phyloP scores from a whole-genome alignment of 1,140 invertebrate species.

The Ylistrum balloti region DNA sequence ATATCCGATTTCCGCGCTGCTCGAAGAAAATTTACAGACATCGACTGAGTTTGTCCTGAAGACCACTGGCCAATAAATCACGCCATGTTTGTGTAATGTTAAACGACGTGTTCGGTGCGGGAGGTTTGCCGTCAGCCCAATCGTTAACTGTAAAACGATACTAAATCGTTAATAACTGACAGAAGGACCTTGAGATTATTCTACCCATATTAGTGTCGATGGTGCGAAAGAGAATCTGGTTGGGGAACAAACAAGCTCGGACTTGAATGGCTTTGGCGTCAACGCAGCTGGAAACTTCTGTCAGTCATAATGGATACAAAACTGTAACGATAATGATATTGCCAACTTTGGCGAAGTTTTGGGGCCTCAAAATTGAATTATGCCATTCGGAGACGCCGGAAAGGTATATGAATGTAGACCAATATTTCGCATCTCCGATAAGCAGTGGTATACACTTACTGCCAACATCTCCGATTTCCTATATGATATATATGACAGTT shows the following conservation, averaged over 20 bases:
- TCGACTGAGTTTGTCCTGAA: not conserved
- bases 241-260: not conserved
- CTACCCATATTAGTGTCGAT: not conserved
- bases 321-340: not conserved
- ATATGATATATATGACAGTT: not conserved
- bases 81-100: not conserved
- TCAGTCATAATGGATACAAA: not conserved
- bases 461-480: not conserved
- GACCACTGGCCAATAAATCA: not conserved
- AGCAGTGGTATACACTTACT: not conserved
- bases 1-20: no score
- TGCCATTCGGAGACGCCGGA: not conserved
- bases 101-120: not conserved
- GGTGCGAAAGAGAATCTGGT: not conserved
- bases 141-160: conserved; percentile 29
- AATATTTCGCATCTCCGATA: not conserved
- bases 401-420: not conserved
- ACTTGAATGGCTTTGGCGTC: not conserved
- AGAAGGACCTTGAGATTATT: not conserved
- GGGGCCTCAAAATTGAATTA: not conserved
- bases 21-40: not conserved
- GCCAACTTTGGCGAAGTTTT: not conserved
- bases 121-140: not conserved
- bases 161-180: conserved; percentile 8
- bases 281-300: conserved; percentile 8